A percentile compares a stretch with the other conserved stretches of the same genome.
These are phyloP conservation scores for Papilio protenor DNA, from an alignment of 2,888 invertebrate species.

Conservation along the genomic window DNA sequence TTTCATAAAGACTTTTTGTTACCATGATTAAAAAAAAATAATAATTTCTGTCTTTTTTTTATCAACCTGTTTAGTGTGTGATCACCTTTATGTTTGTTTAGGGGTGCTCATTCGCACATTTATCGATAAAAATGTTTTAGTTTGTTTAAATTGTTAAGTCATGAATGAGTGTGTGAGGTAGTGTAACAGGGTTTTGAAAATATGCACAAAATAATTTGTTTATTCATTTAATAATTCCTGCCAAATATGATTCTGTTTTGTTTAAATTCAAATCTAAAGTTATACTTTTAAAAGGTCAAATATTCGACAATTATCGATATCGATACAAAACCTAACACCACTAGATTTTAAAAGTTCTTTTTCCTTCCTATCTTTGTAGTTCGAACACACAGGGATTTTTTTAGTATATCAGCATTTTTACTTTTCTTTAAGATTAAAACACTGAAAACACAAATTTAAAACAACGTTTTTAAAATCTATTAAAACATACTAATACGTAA, in stretches of 20 bases:
- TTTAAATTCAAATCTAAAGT: slow-evolving; percentile 15
- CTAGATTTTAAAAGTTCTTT: not conserved
- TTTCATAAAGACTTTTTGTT: slow-evolving; percentile 14
- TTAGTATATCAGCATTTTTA: not conserved
- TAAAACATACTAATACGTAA: too few relatives aligned
- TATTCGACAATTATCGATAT: slow-evolving; percentile 22
- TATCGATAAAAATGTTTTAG: slow-evolving; percentile 50
- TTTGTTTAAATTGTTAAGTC: slow-evolving; percentile 26
- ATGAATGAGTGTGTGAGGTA: slow-evolving; percentile 8
- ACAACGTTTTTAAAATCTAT: too few relatives aligned
- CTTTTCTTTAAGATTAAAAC: too few relatives aligned
- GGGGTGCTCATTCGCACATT: slow-evolving; percentile 62
- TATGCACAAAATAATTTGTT: slow-evolving; percentile 28
- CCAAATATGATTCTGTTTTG: slow-evolving; percentile 39
- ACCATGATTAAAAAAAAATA: slow-evolving; percentile 18
- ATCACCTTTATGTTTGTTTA: slow-evolving; percentile 45
- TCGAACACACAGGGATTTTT: not conserved
- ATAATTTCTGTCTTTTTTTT: not conserved
- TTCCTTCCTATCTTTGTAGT: not conserved
- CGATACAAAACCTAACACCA: not conserved
- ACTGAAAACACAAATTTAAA: too few relatives aligned
- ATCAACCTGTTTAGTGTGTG: slow-evolving; percentile 37
- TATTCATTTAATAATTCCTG: slow-evolving; percentile 31
- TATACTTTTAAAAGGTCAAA: slow-evolving; percentile 41
- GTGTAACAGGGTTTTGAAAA: slow-evolving; percentile 29